Evolutionary conservation across 2,113 vertebrate species (phyloP).

Genomic region (Syrmaticus mikado): DNA sequence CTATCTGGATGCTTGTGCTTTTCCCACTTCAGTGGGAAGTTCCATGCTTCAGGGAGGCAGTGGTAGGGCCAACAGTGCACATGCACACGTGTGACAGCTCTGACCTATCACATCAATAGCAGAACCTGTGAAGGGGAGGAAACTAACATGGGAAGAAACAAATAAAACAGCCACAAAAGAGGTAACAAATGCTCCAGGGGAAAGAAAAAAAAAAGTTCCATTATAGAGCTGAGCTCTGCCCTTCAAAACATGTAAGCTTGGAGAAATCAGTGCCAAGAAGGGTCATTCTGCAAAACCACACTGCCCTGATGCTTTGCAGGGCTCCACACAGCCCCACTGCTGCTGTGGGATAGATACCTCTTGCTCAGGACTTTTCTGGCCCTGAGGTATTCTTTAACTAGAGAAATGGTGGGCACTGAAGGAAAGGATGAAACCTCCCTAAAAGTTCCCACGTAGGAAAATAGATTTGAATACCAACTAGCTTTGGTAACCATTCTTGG

Average conservation of each 20-base stretch:
- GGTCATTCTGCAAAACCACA: neutral
- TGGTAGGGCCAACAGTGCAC: too few species aligned
- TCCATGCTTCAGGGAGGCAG: too few species aligned
- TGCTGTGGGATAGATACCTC: neutral
- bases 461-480: fast-evolving
- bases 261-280: neutral
- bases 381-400: neutral
- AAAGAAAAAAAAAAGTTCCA: neutral
- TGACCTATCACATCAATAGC: too few species aligned
- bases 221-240: neutral
- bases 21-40: too few species aligned
- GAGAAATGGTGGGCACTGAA: neutral
- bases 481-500: neutral
- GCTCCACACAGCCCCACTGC: neutral
- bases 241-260: neutral
- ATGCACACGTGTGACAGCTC: too few species aligned
- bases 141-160: neutral
- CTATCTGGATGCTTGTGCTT: too few species aligned
- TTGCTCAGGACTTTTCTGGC: neutral
- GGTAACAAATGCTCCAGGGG: neutral
- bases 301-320: neutral
- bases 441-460: neutral
- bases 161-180: neutral
- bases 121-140: neutral
- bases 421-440: neutral